Conservation (phyloP, 2,888 invertebrate genomes). For the Agriopis aurantiaria region DNA sequence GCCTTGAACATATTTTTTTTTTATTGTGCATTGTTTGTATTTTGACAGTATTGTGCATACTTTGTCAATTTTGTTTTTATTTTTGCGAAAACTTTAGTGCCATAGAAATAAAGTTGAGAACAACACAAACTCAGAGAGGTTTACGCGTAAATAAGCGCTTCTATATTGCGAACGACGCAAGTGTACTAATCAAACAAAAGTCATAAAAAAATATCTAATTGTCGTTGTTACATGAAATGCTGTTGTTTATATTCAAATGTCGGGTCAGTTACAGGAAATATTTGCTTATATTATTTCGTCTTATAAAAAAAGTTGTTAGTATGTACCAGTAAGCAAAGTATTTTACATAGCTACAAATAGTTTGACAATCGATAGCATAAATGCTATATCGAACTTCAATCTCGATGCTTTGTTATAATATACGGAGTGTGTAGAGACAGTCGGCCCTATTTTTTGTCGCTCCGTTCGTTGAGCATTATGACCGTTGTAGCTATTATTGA, state of each 20-base stretch:
- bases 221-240: background rate
- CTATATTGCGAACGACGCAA: too few relatives aligned
- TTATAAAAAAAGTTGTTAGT: too few relatives aligned
- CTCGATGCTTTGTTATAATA: conserved; percentile 57
- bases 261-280: background rate
- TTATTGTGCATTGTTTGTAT: too few relatives aligned
- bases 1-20: too few relatives aligned
- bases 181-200: background rate
- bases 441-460: conserved; percentile 79
- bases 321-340: background rate
- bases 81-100: too few relatives aligned
- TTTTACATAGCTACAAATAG: conserved; percentile 29
- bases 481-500: conserved; percentile 62
- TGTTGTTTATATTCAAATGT: background rate
- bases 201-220: background rate
- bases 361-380: conserved; percentile 22
- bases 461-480: conserved; percentile 74
- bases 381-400: conserved; percentile 23
- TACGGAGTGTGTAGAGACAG: conserved; percentile 71
- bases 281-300: too few relatives aligned
- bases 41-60: too few relatives aligned
- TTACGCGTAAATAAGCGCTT: too few relatives aligned
- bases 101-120: too few relatives aligned
- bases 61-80: too few relatives aligned
- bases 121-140: too few relatives aligned